Evolutionary conservation across 2,797 vertebrate genomes (phyloP).

Genomic region (Aphelocoma californica): DNA sequence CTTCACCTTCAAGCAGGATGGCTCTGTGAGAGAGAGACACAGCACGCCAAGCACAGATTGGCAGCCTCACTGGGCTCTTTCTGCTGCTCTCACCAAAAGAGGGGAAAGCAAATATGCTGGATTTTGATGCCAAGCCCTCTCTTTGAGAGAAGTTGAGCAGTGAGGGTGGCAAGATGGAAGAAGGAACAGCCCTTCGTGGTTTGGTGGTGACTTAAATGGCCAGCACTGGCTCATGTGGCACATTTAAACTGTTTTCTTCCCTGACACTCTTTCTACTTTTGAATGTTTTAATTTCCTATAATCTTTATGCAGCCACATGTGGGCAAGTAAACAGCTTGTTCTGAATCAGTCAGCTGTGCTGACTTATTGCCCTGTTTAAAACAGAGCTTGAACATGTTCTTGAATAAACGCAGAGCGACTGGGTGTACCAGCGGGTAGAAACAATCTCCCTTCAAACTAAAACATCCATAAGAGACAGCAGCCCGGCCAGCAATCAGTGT

Average conservation of each 20-base stretch:
- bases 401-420: background rate
- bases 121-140: background rate
- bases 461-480: background rate
- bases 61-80: background rate
- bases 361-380: constrained; percentile 1
- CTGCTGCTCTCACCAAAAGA: background rate
- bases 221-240: background rate
- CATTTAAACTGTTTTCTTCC: background rate
- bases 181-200: background rate
- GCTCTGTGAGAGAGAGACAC: background rate
- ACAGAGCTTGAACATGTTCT: background rate
- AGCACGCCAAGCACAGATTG: background rate
- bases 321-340: constrained; percentile 17
- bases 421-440: background rate
- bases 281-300: background rate
- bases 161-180: background rate
- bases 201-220: background rate
- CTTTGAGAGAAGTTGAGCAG: background rate
- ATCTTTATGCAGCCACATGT: background rate
- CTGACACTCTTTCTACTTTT: background rate
- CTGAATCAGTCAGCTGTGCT: constrained; percentile 16
- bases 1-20: background rate
- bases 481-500: fast-evolving
- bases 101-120: background rate
- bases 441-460: background rate